A percentile compares a stretch with the other conserved stretches of the same genome.
Conservation (phyloP, 2,888 invertebrate species). For the Papilio demoleus region DNA sequence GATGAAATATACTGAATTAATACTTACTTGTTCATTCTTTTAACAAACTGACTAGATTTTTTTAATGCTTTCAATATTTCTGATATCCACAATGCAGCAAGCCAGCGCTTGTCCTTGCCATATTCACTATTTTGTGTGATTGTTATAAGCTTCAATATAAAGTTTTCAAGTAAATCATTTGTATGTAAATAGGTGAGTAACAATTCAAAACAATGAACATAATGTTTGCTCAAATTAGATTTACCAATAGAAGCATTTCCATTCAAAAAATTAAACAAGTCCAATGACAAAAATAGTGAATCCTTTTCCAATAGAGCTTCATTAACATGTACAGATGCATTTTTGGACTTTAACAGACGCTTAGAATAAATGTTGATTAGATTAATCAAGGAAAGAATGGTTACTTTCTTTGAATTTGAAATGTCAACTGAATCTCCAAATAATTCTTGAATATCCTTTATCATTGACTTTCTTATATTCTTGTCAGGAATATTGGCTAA, state of each 20-base stretch:
- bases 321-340: conserved; percentile 53
- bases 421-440: conserved; percentile 62
- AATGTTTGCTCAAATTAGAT: conserved; percentile 55
- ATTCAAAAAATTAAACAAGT: conserved; percentile 61
- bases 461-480: conserved; percentile 64
- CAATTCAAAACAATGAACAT: conserved; percentile 80
- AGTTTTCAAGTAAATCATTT: conserved; percentile 74
- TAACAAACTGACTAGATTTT: conserved; percentile 66
- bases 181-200: conserved; percentile 79
- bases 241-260: conserved; percentile 53
- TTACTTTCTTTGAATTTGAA: conserved; percentile 63
- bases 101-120: conserved; percentile 57
- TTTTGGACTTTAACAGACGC: conserved; percentile 57
- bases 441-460: conserved; percentile 67
- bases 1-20: no score
- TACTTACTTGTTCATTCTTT: conserved; percentile 62
- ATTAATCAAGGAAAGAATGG: conserved; percentile 60
- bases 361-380: conserved; percentile 58
- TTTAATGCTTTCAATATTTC: conserved; percentile 73
- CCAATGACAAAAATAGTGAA: conserved; percentile 67
- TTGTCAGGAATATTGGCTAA: conserved; percentile 66
- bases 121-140: conserved; percentile 63
- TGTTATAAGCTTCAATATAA: conserved; percentile 74
- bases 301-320: conserved; percentile 65
- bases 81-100: conserved; percentile 82